Evolutionary conservation across 1,140 invertebrate species (phyloP), one percentile per base, ranked within the genome.

Genomic region (Harlomillsia oculata): DNA sequence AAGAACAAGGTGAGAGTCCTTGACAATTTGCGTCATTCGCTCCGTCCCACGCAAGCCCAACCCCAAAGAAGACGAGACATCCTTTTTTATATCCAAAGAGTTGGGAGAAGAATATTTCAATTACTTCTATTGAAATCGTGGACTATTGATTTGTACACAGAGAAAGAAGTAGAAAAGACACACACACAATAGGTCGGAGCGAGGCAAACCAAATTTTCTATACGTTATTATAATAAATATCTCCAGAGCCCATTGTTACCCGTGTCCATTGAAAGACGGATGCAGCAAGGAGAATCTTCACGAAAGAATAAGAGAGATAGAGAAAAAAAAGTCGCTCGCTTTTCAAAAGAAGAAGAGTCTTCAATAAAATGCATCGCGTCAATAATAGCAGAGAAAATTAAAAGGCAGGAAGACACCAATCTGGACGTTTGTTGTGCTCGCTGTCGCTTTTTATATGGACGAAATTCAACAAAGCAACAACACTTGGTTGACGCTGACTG

Each of bases 191-290:
- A 44, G 55, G 36, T 13, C 21, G 36, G 39, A 51, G 44, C 34
- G 36, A 56, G 53, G 53, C 53, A 54, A 44, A 48, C 53, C 53
- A 51, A 57, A 57, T 57, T 57, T 57, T 57, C 55, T 57, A 57
- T 57, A 51, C 44, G 51, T 57, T 57, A 57, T 57, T 51, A 57
- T 57, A 44, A 57, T 54, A 50, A 57, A 57, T 57, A 51, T 40
- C 55, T 50, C 29, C 18, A 49, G n/a, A n/a, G n/a, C n/a, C 54
- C 49, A 57, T 57, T 57, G 48, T 57, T 57, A 57, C 44, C 55
- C 50, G 36, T 28, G 20, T 16, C 29, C 54, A 56, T 23, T 18
- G 44, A 45, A 28, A 13, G 29, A 32, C 41, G 26, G 36, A 44
- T 37, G 51, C 44, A 37, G 36, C 37, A 56, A 56, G 40, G 44